Percentiles rank a stretch among this genome's conserved stretches.
phyloP scores from a whole-genome alignment of 1,140 invertebrate genomes.

The Leguminivora glycinivorella region DNA sequence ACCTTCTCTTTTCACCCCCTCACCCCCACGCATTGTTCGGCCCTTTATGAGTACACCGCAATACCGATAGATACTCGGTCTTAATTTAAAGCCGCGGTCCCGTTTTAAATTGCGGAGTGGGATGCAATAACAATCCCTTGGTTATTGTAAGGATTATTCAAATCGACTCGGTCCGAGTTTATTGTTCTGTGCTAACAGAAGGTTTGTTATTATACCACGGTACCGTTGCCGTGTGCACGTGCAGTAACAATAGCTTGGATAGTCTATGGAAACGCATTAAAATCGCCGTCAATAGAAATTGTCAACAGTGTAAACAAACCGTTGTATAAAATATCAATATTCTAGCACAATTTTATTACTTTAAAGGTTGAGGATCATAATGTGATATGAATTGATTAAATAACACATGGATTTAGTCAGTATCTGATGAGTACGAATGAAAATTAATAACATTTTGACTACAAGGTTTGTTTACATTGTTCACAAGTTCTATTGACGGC shows the following conservation, averaged over 20 bases:
- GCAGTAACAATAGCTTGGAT: neutral
- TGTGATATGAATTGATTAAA: no score
- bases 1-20: no score
- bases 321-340: no score
- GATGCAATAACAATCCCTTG: constrained; percentile 27
- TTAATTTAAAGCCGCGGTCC: constrained; percentile 24
- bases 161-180: constrained; percentile 14
- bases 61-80: constrained; percentile 27
- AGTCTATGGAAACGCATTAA: neutral
- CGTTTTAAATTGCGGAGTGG: constrained; percentile 26
- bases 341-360: no score
- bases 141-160: constrained; percentile 29
- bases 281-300: no score
- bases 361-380: no score
- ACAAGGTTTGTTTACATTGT: no score
- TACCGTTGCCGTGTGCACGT: constrained; percentile 13
- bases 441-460: no score
- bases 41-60: constrained; percentile 11
- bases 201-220: constrained; percentile 24
- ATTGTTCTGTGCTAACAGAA: constrained; percentile 27
- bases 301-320: no score
- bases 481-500: no score
- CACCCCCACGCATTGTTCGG: constrained; percentile 7
- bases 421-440: no score
- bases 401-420: no score